These are phyloP conservation scores for Synanceia verrucosa DNA, from an alignment of 2,797 vertebrate genomes.

Conservation along the genomic window DNA sequence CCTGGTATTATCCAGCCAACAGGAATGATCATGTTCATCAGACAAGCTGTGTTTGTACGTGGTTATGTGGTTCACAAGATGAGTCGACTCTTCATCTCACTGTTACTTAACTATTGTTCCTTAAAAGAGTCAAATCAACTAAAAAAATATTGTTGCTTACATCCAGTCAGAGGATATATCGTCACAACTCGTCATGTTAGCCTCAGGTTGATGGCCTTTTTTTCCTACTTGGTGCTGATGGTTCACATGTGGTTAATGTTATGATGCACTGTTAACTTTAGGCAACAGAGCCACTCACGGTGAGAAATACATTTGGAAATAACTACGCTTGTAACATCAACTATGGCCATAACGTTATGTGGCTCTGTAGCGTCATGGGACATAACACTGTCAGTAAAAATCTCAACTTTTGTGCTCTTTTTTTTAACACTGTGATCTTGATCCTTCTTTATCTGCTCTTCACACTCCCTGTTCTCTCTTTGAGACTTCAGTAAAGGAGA, in stretches of 20 bases:
- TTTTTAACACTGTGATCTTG: too few species aligned
- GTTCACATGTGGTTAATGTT: too few species aligned
- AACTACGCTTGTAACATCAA: not conserved
- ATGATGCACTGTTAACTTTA: too few species aligned
- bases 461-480: not conserved
- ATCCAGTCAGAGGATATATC: too few species aligned
- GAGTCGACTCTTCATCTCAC: not conserved
- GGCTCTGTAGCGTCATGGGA: not conserved
- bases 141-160: too few species aligned
- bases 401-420: not conserved
- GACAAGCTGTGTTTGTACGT: not conserved
- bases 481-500: too few species aligned
- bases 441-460: not conserved
- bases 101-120: not conserved
- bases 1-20: conserved; percentile 22
- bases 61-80: too few species aligned
- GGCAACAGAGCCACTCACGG: too few species aligned
- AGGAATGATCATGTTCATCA: conserved; percentile 30
- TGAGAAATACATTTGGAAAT: not conserved
- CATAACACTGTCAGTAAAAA: not conserved
- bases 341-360: not conserved
- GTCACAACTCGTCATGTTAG: too few species aligned
- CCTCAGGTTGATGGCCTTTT: too few species aligned
- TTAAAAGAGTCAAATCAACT: not conserved
- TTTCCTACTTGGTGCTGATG: too few species aligned